These are phyloP conservation scores for Centruroides sculpturatus DNA, from an alignment of 1,140 invertebrate genomes.

Conservation along the genomic window DNA sequence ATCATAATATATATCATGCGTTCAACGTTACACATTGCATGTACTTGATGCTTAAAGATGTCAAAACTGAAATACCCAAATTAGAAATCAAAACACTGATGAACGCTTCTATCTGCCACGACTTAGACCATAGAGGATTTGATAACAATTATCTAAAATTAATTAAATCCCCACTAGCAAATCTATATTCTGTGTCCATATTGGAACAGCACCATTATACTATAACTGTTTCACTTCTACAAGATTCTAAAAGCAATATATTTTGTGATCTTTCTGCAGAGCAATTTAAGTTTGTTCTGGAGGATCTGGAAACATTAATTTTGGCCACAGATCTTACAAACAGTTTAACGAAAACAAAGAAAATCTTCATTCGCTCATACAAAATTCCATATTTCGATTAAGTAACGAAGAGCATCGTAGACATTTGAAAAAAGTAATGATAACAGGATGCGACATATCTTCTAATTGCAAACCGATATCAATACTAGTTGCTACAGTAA, in stretches of 20 bases:
- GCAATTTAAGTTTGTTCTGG: too few relatives aligned
- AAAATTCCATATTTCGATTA: too few relatives aligned
- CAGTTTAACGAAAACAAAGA: too few relatives aligned
- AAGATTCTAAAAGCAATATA: not conserved
- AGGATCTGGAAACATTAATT: too few relatives aligned
- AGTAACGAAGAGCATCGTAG: too few relatives aligned
- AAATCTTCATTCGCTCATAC: too few relatives aligned
- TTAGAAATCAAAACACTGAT: not conserved
- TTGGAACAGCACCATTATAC: not conserved
- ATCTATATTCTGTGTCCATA: not conserved
- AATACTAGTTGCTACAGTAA: too few relatives aligned
- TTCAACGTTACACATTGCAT: conserved; percentile 92
- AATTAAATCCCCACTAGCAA: not conserved
- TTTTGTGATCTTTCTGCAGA: too few relatives aligned
- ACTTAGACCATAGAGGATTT: not conserved
- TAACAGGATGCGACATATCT: too few relatives aligned
- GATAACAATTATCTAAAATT: not conserved
- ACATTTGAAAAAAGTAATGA: too few relatives aligned
- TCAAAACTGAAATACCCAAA: not conserved
- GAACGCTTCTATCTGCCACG: not conserved
- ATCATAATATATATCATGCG: conserved; percentile 94
- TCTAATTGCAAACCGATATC: too few relatives aligned
- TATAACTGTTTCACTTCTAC: not conserved
- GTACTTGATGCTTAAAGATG: conserved; percentile 38
- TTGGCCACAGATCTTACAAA: too few relatives aligned